Evolutionary conservation across 2,113 vertebrate species (phyloP).

Genomic region (Pan troglodytes): NHGRI_mPanTro3-v2.1_pri NC_072415.2:71180001-71180500

Average conservation of each 20-base stretch:
- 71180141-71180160: no score
- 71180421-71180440: fast-evolving
- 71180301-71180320: neutral
- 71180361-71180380: neutral
- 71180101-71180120: no score
- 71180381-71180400: neutral
- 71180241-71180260: no score
- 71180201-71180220: no score
- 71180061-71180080: neutral
- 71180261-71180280: no score
- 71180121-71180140: no score
- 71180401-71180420: neutral
- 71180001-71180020: neutral
- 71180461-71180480: neutral
- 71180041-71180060: neutral
- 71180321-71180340: neutral
- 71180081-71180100: neutral
- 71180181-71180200: no score
- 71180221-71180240: no score
- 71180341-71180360: neutral
- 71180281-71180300: neutral
- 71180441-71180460: neutral
- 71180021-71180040: neutral
- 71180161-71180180: no score
- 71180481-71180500: neutral